phyloP scores from a whole-genome alignment of 2,888 invertebrate species.

The Prenolepis imparis region DNA sequence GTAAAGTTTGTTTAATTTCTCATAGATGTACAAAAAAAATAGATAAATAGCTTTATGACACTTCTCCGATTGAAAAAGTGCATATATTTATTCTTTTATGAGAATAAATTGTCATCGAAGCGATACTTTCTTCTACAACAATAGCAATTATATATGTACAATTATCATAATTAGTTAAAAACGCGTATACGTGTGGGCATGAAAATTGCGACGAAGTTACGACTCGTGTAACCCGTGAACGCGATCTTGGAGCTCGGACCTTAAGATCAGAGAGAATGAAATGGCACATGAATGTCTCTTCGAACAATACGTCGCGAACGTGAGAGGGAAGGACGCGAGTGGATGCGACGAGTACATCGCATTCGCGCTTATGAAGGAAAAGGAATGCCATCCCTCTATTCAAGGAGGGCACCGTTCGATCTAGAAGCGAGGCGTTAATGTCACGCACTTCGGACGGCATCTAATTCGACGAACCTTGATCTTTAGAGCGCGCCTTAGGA shows the following conservation, averaged over 20 bases:
- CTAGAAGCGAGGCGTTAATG: slow-evolving; percentile 75
- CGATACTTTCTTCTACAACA: background rate
- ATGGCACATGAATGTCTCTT: slow-evolving; percentile 79
- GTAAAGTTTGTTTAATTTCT: background rate
- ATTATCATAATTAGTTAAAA: background rate
- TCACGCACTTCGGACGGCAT: slow-evolving; percentile 75
- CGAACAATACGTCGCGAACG: slow-evolving; percentile 60
- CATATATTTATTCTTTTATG: background rate
- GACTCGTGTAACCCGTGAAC: slow-evolving; percentile 75
- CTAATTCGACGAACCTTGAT: slow-evolving; percentile 76
- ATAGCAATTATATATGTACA: no score
- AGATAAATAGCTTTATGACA: background rate
- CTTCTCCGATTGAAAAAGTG: background rate
- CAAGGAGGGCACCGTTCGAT: slow-evolving; percentile 61
- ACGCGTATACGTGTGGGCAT: background rate
- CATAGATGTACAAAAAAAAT: background rate
- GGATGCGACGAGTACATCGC: slow-evolving; percentile 20
- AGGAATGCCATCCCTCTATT: slow-evolving; percentile 62
- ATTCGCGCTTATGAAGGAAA: slow-evolving; percentile 46
- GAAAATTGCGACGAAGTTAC: slow-evolving; percentile 46
- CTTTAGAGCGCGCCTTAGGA: slow-evolving; percentile 68
- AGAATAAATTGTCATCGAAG: background rate
- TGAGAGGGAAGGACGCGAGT: slow-evolving; percentile 64
- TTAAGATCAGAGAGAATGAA: slow-evolving; percentile 79
- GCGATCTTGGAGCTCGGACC: slow-evolving; percentile 77